Evolutionary conservation across 2,113 vertebrate species (phyloP), one percentile per base, ranked within the genome.

Genomic region (Melierax canorus): DNA sequence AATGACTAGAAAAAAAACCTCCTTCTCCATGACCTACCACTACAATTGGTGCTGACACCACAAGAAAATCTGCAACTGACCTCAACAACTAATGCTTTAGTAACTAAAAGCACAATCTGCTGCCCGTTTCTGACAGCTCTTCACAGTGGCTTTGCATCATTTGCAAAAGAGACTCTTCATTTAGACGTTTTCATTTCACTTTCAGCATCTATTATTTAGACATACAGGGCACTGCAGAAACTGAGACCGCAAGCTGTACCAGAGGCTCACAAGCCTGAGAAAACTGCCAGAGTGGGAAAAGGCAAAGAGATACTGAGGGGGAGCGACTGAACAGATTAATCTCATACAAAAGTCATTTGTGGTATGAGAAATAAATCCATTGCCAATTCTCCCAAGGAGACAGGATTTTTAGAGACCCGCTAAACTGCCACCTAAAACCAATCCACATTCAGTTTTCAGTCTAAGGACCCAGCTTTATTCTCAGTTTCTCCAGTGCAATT

Each of bases 151-250:
- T 45, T 51, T 77, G 92, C 69, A 92, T 63, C 59, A 82, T 67
- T 83, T 96, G 78, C 55, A 71, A 73, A 88, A 81, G 3, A 62
- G 90, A 86, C 56, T 85, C 82, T 86, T 96, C 56, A 68, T 83
- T 71, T 83, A 71, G 45, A 53, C 2, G 2, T 93, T 73, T 94
- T 94, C 64, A 88, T 94, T 94, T 90, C 88, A 88, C 92, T 94
- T 95, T 63, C 77, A 85, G 55, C 94, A 97, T 94, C 91, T 93
- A 96, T 98, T 96, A 97, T 96, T 96, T 86, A 98, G 72, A 88
- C 21, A 15, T 9, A 74, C 19, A 38, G 64, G 21, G 6, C 77
- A 82, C 60, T 43, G 67, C 88, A 96, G 94, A 96, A 96, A 92
- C 58, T 56, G 88, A 97, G 79, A 96, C 27, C 1, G 2, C 63